Conservation (phyloP, 2,113 vertebrate species). For the Abramis brama region DNA sequence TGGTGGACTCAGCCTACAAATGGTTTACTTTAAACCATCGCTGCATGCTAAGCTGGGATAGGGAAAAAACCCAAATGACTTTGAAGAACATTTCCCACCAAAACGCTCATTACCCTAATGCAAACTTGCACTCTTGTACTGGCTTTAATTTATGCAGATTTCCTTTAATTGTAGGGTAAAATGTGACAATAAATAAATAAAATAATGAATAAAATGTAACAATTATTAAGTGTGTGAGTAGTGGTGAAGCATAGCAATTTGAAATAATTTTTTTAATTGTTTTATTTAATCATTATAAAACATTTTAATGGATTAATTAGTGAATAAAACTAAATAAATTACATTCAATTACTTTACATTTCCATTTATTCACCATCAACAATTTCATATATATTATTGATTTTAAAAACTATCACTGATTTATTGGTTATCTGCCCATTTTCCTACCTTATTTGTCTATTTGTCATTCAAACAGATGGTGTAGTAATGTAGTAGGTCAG, state of each 20-base stretch:
- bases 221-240: background rate
- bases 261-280: background rate
- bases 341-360: background rate
- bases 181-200: too few relatives aligned
- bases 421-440: too few relatives aligned
- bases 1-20: background rate
- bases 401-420: too few relatives aligned
- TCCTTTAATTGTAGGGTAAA: too few relatives aligned
- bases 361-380: background rate
- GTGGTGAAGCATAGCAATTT: background rate
- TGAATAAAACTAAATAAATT: too few relatives aligned
- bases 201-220: too few relatives aligned
- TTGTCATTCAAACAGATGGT: too few relatives aligned
- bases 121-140: background rate
- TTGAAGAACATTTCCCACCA: background rate
- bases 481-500: too few relatives aligned
- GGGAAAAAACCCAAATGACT: background rate
- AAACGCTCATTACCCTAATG: background rate
- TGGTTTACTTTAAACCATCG: background rate
- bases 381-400: background rate
- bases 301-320: background rate
- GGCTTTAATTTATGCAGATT: background rate
- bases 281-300: background rate
- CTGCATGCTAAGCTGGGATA: background rate
- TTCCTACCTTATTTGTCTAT: too few relatives aligned